Evolutionary conservation across 2,797 vertebrate genomes (phyloP).

Genomic region (Myotis pilosus): DNA sequence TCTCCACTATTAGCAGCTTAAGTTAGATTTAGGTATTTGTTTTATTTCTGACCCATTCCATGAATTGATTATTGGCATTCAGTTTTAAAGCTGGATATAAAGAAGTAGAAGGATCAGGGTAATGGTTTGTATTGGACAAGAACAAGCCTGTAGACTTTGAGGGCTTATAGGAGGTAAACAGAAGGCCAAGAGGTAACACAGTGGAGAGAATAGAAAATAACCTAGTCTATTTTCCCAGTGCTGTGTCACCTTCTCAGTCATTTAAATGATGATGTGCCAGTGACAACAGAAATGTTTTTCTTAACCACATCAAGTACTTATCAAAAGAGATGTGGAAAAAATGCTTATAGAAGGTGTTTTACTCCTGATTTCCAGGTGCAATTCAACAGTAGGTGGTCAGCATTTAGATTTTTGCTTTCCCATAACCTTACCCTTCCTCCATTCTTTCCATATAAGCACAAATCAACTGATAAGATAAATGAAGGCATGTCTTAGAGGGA

Average conservation of each 20-base stretch:
- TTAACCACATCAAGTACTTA: neutral
- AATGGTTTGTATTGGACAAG: constrained; percentile 19
- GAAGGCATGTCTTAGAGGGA: neutral
- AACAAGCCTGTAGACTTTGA: neutral
- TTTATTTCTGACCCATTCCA: neutral
- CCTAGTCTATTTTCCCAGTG: neutral
- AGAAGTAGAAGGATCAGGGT: neutral
- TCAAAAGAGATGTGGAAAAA: neutral
- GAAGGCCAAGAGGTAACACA: neutral
- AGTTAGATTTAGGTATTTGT: neutral
- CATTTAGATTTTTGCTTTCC: neutral
- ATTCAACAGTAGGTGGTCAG: neutral
- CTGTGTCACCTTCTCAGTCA: neutral
- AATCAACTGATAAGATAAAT: neutral
- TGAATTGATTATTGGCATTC: neutral
- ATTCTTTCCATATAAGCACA: neutral
- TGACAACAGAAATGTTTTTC: neutral
- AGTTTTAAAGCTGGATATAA: neutral
- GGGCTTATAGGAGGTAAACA: neutral
- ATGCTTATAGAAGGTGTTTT: neutral
- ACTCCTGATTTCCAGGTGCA: neutral
- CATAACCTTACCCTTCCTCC: neutral
- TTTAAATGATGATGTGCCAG: neutral
- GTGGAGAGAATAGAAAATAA: neutral
- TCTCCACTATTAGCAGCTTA: neutral